Evolutionary conservation across 2,888 invertebrate species (phyloP).

Genomic region (Adelognathus sp.): DNA sequence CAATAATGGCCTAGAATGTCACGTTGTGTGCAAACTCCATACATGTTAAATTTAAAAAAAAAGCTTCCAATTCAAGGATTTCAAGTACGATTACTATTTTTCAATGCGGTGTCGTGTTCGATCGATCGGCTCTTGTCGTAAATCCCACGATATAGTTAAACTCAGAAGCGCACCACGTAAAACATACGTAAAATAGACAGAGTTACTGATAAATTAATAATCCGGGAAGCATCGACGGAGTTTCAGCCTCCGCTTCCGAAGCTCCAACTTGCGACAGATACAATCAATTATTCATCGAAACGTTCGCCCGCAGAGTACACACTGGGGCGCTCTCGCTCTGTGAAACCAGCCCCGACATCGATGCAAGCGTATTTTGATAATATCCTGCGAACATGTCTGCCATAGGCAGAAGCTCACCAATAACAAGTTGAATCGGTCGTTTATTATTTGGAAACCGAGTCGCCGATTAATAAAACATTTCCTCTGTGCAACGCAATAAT

Average conservation of each 20-base stretch:
- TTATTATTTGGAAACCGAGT: background rate
- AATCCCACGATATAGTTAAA: background rate
- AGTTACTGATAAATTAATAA: background rate
- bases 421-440: background rate
- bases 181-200: background rate
- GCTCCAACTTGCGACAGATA: background rate
- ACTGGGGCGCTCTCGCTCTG: background rate
- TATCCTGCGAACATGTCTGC: no score
- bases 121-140: constrained; percentile 42
- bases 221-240: background rate
- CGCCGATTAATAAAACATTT: background rate
- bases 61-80: no score
- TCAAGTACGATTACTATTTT: no score
- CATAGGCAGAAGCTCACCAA: background rate
- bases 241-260: background rate
- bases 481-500: background rate
- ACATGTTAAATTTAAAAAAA: no score
- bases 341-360: background rate
- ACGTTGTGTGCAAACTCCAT: no score
- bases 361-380: background rate
- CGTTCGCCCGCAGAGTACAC: background rate
- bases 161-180: background rate
- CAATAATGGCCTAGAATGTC: no score
- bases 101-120: constrained; percentile 46
- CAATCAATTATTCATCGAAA: constrained; percentile 17